Base-by-base conservation (phyloP, 2,888 invertebrate genomes). In the Apodemia mormo region DNA sequence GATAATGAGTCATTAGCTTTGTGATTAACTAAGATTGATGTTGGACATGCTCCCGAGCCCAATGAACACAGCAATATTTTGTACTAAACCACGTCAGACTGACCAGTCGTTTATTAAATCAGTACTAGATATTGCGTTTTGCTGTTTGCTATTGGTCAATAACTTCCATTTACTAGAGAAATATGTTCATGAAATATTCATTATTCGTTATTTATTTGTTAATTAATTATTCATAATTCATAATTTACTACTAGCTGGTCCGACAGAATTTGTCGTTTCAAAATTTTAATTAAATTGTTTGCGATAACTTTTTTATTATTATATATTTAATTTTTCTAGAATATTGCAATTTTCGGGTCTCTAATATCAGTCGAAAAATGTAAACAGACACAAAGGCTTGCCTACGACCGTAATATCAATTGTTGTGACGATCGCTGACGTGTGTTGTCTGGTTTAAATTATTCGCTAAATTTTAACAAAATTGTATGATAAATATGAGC, bases 1-100 rank as follows among this genome's bases (percentile, higher is more conserved):
- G 61, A 61, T 61, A 61, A 61, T 61, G 61, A 61, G 61, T 61
- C 61, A 61, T 61, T 61, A 61, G 61, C 61, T 61, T 61, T 61
- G 30, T 61, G 61, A 61, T 61, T 61, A 61, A 61, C 30, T 61
- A 61, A 61, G 61, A 61, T 61, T 61, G 61, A 61, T 61, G 61
- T 61, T 29, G 61, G 61, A 61, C 61, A 61, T 14, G 61, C 30
- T 61, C 33, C 58, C 22, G 56, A 29, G 29, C 22, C 30, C 30
- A 61, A 61, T 61, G 61, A 61, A 61, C 61, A 30, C 61, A 33
- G 58, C 58, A 30, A 61, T 61, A 61, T 61, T 61, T 33, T 61
- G 58, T 61, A 61, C 12, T 61, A 61, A 61, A 61, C 33, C 30
- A 61, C 29, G 30, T 12, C 58, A 2, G 58, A 61, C 30, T 61